Conservation (phyloP, 2,888 invertebrate genomes). For the Bombylius major region DNA sequence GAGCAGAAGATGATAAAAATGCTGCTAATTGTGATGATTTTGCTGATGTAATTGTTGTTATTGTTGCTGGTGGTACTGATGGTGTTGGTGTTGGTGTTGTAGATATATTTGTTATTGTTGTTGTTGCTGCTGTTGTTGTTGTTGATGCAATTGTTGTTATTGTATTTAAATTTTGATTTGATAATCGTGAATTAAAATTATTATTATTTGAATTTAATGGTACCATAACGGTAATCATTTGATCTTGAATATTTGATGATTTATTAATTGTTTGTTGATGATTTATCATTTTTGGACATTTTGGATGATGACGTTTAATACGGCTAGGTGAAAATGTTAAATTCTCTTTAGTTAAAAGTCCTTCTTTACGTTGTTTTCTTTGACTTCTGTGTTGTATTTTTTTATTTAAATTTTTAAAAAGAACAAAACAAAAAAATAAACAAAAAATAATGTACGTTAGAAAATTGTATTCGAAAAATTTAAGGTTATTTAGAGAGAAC, state of each 20-base stretch:
- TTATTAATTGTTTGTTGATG: constrained; percentile 13
- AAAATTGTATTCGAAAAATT: neutral
- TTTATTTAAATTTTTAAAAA: neutral
- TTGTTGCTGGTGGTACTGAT: neutral
- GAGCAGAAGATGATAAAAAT: neutral
- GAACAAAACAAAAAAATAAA: too few relatives aligned
- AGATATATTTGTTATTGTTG: constrained; percentile 18
- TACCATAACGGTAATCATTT: constrained; percentile 37
- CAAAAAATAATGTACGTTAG: too few relatives aligned
- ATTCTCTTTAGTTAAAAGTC: constrained; percentile 34
- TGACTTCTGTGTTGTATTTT: constrained; percentile 27
- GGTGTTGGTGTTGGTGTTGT: constrained; percentile 10
- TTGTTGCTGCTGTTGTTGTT: neutral
- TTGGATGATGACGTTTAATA: constrained; percentile 36
- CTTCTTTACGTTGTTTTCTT: constrained; percentile 34
- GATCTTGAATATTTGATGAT: constrained; percentile 35
- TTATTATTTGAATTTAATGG: constrained; percentile 34
- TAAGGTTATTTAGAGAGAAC: too few relatives aligned
- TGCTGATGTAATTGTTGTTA: neutral
- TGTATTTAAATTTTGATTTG: constrained; percentile 7
- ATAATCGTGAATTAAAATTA: constrained; percentile 1
- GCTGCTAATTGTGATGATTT: neutral
- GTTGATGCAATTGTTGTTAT: constrained; percentile 9
- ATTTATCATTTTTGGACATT: constrained; percentile 33
- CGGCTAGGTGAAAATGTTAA: constrained; percentile 36